Percentiles rank a stretch among this genome's conserved stretches.
Conservation (phyloP, 2,113 vertebrate species). For the Larimichthys polyactis region DNA sequence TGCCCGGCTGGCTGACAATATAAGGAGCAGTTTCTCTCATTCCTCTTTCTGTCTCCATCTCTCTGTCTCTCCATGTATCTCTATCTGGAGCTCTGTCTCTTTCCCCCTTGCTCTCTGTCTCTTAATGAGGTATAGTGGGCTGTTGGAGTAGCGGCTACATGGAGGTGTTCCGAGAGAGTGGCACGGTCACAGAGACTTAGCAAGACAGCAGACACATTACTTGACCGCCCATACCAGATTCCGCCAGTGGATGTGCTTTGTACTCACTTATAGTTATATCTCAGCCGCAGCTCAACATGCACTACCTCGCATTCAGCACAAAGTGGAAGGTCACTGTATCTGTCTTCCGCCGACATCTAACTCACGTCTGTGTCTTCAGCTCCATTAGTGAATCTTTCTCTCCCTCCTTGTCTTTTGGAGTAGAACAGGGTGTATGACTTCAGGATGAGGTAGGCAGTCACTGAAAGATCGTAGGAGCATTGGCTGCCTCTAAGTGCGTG, state of each 20-base stretch:
- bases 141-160: constrained; percentile 39
- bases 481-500: constrained; percentile 77
- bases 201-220: constrained; percentile 52
- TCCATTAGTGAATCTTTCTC: constrained; percentile 60
- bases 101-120: constrained; percentile 18
- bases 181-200: constrained; percentile 59
- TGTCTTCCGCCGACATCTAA: constrained; percentile 59
- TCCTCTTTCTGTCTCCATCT: constrained; percentile 47
- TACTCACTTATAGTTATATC: constrained; percentile 45
- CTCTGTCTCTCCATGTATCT: constrained; percentile 42
- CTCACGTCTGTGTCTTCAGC: constrained; percentile 50
- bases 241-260: constrained; percentile 34
- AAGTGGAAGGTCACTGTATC: constrained; percentile 67
- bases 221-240: constrained; percentile 57
- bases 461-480: constrained; percentile 70
- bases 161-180: constrained; percentile 43
- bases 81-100: constrained; percentile 37
- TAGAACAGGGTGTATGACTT: constrained; percentile 75
- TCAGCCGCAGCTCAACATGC: constrained; percentile 30
- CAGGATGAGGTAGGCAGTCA: constrained; percentile 75
- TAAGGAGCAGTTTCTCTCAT: constrained; percentile 46
- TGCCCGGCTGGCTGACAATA: constrained; percentile 58
- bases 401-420: constrained; percentile 61
- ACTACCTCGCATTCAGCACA: constrained; percentile 34
- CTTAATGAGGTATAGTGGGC: constrained; percentile 62